Evolutionary conservation across 1,140 invertebrate genomes (phyloP).

Genomic region (Orussus abietinus): DNA sequence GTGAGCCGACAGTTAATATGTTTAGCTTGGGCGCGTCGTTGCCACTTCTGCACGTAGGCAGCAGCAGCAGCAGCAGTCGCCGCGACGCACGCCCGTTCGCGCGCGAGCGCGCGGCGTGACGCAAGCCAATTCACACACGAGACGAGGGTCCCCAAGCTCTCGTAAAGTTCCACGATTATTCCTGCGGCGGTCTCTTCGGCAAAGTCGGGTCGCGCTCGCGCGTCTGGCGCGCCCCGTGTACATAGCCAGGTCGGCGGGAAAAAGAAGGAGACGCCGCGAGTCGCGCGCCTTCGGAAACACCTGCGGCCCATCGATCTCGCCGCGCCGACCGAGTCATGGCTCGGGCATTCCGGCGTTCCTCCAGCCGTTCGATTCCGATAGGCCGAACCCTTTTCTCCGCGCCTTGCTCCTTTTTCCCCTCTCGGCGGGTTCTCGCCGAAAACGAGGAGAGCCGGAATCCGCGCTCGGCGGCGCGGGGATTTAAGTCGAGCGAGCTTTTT

Average conservation of each 20-base stretch:
- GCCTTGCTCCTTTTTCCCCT: too few relatives aligned
- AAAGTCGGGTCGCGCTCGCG: slow-evolving; percentile 7
- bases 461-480: too few relatives aligned
- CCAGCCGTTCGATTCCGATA: too few relatives aligned
- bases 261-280: slow-evolving; percentile 15
- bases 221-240: slow-evolving; percentile 3
- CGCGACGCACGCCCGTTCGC: slow-evolving; percentile 11
- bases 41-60: slow-evolving; percentile 43
- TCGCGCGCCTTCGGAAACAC: too few relatives aligned
- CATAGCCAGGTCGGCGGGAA: slow-evolving; percentile 7
- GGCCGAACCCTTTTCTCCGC: too few relatives aligned
- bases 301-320: too few relatives aligned
- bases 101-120: slow-evolving; percentile 25
- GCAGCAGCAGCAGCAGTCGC: slow-evolving; percentile 11
- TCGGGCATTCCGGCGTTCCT: slow-evolving; percentile 33
- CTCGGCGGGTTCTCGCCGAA: too few relatives aligned
- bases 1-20: slow-evolving; percentile 53
- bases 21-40: slow-evolving; percentile 45
- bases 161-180: slow-evolving; percentile 45
- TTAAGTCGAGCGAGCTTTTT: too few relatives aligned
- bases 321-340: slow-evolving; percentile 32
- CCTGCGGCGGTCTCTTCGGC: slow-evolving; percentile 23
- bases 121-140: slow-evolving; percentile 40
- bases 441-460: too few relatives aligned
- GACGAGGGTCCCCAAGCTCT: slow-evolving; percentile 21